Base-by-base conservation (phyloP, 2,888 invertebrate species). In the Dolichomitus sp. region DNA sequence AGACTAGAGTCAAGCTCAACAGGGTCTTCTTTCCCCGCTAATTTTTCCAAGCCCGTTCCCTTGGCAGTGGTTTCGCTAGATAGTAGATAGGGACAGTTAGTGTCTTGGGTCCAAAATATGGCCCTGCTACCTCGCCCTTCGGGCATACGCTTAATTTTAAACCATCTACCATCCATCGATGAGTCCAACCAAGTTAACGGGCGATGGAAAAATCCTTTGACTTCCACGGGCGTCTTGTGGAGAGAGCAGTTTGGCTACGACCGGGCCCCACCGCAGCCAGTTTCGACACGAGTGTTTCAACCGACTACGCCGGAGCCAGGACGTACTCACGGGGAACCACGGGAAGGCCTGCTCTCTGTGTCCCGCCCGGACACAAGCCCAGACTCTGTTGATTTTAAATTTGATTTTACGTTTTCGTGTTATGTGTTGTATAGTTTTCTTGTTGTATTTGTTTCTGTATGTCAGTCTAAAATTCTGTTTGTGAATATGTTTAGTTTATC, bases 11-110 rank as follows among this genome's bases (percentile, higher is more conserved):
- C 95, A 95, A 95, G 95, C 95, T 95, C 95, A 94, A 95, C 94
- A 95, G 96, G 96, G 95, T 95, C 95, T 96, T 96, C 95, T 96
- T 96, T 96, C 95, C 96, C 95, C 96, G 95, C 96, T 95, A 94
- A 95, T 95, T 95, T 94, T 95, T 94, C 95, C 95, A 95, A 95
- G 95, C 95, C 95, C 95, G 95, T 95, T 95, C 95, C 95, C 95
- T 95, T 95, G 95, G 95, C 95, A 94, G 95, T 95, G 95, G 95
- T 95, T 95, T 95, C 94, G 95, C 95, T 95, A 95, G 94, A 95
- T 94, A 95, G 95, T 94, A 94, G 94, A 94, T 94, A 45, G 45
- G 45, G 45, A 45, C 45, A 45, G 1, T 45, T 45, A 45, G 14
- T 45, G 37, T 37, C 9, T 37, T 1, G 7, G 7, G 37, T 37